Conservation (phyloP, 1,140 invertebrate species). For the Brachionus sp. region DNA sequence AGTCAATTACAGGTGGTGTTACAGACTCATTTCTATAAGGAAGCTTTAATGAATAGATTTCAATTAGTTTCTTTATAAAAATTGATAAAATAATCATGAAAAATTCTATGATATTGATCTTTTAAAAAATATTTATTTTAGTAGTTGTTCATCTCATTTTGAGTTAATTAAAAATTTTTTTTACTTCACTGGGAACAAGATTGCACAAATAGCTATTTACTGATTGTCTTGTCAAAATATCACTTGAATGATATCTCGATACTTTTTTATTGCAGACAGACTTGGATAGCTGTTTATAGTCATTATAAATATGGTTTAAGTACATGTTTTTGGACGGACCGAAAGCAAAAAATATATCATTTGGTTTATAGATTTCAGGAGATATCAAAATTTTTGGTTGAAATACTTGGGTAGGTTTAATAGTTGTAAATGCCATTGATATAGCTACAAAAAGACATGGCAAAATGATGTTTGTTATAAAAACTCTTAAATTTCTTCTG, state of each 20-base stretch:
- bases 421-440: conserved; percentile 51
- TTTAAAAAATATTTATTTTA: no score
- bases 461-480: conserved; percentile 51
- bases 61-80: neutral
- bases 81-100: neutral
- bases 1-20: no score
- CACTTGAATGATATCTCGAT: conserved; percentile 10
- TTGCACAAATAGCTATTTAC: conserved; percentile 43
- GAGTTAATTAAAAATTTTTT: neutral
- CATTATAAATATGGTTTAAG: conserved; percentile 47
- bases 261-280: neutral
- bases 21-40: no score
- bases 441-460: conserved; percentile 51
- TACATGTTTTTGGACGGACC: neutral
- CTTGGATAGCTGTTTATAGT: neutral
- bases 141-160: no score
- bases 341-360: conserved; percentile 48
- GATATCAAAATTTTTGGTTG: conserved; percentile 52
- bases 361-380: conserved; percentile 54
- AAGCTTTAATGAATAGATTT: neutral
- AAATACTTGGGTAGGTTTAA: conserved; percentile 48
- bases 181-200: conserved; percentile 48
- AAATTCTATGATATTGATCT: neutral
- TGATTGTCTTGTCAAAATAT: conserved; percentile 24
- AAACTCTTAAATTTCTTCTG: conserved; percentile 52